Percentiles rank a stretch among this genome's conserved stretches.
phyloP scores from a whole-genome alignment of 2,888 invertebrate genomes.

The Aphidius colemani region DNA sequence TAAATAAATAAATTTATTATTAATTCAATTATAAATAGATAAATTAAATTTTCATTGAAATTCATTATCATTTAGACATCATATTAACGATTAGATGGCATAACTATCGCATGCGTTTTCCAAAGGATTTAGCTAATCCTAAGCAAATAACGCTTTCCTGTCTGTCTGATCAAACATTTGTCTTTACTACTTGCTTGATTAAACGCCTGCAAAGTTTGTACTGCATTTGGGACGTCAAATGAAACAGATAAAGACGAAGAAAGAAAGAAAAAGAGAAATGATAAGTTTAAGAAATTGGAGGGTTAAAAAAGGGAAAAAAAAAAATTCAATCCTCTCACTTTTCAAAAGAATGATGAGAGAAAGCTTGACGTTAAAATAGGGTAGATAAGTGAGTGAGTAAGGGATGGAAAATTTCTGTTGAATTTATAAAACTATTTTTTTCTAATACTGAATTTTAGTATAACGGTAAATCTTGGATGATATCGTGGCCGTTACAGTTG shows the following conservation, averaged over 20 bases:
- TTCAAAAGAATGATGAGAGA: not conserved
- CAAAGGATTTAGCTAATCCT: slow-evolving; percentile 45
- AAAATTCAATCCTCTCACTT: not conserved
- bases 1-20: not conserved
- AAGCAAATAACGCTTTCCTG: slow-evolving; percentile 32
- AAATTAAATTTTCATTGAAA: not conserved
- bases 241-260: not conserved
- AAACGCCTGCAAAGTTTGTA: slow-evolving; percentile 47
- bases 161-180: slow-evolving; percentile 58
- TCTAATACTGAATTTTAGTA: slow-evolving; percentile 23
- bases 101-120: not conserved
- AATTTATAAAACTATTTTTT: not conserved
- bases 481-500: slow-evolving; percentile 29
- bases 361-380: too few relatives aligned
- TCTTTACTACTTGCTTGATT: slow-evolving; percentile 57
- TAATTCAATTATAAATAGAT: not conserved
- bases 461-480: slow-evolving; percentile 34
- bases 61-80: not conserved
- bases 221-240: slow-evolving; percentile 26
- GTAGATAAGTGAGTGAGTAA: too few relatives aligned
- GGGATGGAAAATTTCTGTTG: too few relatives aligned
- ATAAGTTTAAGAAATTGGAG: not conserved
- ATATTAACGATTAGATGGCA: not conserved
- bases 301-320: not conserved
- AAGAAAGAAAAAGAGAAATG: not conserved